Base-by-base conservation (phyloP, 2,113 vertebrate species). In the Chrysochloris asiatica region DNA sequence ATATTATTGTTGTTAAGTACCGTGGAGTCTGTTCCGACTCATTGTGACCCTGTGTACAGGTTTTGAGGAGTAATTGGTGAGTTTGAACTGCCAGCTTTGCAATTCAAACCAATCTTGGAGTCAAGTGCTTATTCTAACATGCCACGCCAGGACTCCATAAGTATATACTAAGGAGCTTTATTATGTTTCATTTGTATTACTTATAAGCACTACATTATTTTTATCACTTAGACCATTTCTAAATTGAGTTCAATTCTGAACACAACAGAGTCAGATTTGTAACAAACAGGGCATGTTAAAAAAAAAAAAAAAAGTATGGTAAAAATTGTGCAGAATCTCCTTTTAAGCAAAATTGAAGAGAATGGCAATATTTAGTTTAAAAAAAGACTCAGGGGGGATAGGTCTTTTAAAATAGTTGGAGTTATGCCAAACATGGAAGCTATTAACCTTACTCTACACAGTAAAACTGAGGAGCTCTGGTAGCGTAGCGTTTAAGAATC, bases 391-490 rank as follows among this genome's bases (percentile, higher is more conserved):
- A 43, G 12, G 33, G 38, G 52, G 17, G 30, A 30, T 56, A 33
- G 6, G 45, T 45, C 38, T 75, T 89, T 83, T 54, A 45, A 92
- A 89, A 50, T 75, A 76, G 6, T 75, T 75, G 16, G 92, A 75
- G 13, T 82, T 83, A 38, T 28, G 2, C 17, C 41, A 33, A 56
- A 45, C 0, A 5, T 22, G 10, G 86, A 83, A 52, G 13, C 33
- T 41, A 50, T 33, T 43, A 85, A 21, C 14, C 13, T 56, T 50
- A 43, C 8, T 61, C 67, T 78, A 67, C 1, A 16, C 28, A 22
- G 50, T 21, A 83, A 50, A 63, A 36, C 12, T 80, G 7, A n/a
- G n/a, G n/a, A n/a, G n/a, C n/a, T n/a, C n/a, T n/a, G n/a, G n/a
- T n/a, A n/a, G n/a, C n/a, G n/a, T n/a, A n/a, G n/a, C n/a, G n/a